phyloP scores from a whole-genome alignment of 2,797 vertebrate species.

The Falco naumanni region DNA sequence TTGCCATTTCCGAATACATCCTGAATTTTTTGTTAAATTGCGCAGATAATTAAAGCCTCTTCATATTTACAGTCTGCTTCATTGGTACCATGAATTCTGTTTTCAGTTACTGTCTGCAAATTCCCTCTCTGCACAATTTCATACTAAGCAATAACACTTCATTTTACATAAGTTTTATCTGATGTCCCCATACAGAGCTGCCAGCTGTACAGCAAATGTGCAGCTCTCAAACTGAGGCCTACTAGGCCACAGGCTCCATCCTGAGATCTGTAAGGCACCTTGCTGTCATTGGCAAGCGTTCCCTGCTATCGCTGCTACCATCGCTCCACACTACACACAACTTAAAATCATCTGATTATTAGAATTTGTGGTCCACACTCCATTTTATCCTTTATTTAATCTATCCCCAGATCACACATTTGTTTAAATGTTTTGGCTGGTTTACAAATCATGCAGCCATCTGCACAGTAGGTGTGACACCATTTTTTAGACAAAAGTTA shows the following conservation, averaged over 20 bases:
- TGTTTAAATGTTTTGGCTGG: slow-evolving; percentile 91
- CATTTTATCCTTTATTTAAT: slow-evolving; percentile 84
- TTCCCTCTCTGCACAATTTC: slow-evolving; percentile 80
- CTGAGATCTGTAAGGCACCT: slow-evolving; percentile 89
- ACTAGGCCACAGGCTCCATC: slow-evolving; percentile 90
- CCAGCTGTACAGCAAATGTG: slow-evolving; percentile 97
- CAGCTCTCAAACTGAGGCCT: slow-evolving; percentile 92
- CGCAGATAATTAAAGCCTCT: slow-evolving; percentile 81
- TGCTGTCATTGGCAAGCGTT: slow-evolving; percentile 81
- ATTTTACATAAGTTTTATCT: slow-evolving; percentile 90
- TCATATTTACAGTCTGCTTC: slow-evolving; percentile 81
- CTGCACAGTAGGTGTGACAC: slow-evolving; percentile 86
- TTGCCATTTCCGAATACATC: slow-evolving; percentile 61
- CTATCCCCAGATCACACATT: slow-evolving; percentile 85
- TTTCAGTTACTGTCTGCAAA: slow-evolving; percentile 80
- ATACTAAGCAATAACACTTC: slow-evolving; percentile 85
- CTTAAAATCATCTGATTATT: slow-evolving; percentile 85
- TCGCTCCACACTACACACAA: slow-evolving; percentile 77
- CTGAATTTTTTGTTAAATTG: slow-evolving; percentile 80
- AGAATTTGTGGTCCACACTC: slow-evolving; percentile 82
- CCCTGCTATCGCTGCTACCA: slow-evolving; percentile 73
- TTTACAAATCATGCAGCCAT: slow-evolving; percentile 86
- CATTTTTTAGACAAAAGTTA: slow-evolving; percentile 84
- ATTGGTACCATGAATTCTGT: slow-evolving; percentile 78
- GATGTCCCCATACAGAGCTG: slow-evolving; percentile 95